Percentiles rank a stretch among this genome's conserved stretches.
These are phyloP conservation scores for Myrmophylax atrothorax DNA, from an alignment of 2,113 vertebrate species.

Conservation along the genomic window DNA sequence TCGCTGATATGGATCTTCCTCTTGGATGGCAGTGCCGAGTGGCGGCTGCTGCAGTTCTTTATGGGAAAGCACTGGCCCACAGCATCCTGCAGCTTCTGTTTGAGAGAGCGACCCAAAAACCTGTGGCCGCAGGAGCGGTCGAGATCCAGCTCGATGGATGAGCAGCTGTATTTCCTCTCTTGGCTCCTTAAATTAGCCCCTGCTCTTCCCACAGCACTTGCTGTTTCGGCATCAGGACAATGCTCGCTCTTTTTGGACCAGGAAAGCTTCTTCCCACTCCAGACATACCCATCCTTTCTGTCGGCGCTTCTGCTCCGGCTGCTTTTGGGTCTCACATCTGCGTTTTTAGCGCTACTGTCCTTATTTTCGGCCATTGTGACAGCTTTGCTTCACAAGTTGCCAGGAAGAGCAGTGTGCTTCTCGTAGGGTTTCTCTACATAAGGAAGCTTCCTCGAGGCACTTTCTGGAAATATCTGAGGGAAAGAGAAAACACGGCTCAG, in stretches of 20 bases:
- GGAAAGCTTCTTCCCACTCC: slow-evolving; percentile 91
- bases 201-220: slow-evolving; percentile 59
- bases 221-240: slow-evolving; percentile 71
- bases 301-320: slow-evolving; percentile 91
- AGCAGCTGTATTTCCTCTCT: slow-evolving; percentile 90
- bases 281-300: slow-evolving; percentile 87
- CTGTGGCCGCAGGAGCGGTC: slow-evolving; percentile 85
- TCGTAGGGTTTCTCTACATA: neutral
- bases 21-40: slow-evolving; percentile 87
- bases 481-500: neutral
- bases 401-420: slow-evolving; percentile 11
- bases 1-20: slow-evolving; percentile 95
- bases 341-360: slow-evolving; percentile 77
- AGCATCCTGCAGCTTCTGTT: slow-evolving; percentile 95
- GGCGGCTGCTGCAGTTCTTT: slow-evolving; percentile 83
- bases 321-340: slow-evolving; percentile 88
- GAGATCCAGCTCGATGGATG: slow-evolving; percentile 79
- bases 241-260: slow-evolving; percentile 80
- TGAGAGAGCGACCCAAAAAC: slow-evolving; percentile 86
- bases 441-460: slow-evolving; percentile 59
- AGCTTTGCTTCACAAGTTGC: slow-evolving; percentile 15
- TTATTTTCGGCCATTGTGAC: slow-evolving; percentile 79
- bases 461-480: slow-evolving; percentile 58
- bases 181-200: slow-evolving; percentile 77
- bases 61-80: slow-evolving; percentile 94